Conservation (phyloP, 2,888 invertebrate genomes). For the Lycocerus yunnanus region DNA sequence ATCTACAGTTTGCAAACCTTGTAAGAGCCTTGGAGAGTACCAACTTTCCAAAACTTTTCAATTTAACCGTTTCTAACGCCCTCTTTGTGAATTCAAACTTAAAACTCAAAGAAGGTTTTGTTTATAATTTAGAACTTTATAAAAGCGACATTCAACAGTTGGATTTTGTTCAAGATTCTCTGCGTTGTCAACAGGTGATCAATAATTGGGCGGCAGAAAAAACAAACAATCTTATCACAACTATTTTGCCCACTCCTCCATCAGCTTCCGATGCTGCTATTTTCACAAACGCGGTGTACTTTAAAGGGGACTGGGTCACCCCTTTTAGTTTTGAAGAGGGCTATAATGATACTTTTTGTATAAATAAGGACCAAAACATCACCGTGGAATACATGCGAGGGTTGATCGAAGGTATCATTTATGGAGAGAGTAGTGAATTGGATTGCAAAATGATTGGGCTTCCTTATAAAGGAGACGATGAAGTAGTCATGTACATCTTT, state of each 20-base stretch:
- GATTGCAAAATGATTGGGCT: slow-evolving; percentile 52
- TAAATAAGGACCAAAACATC: slow-evolving; percentile 34
- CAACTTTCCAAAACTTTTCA: slow-evolving; percentile 38
- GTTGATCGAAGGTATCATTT: slow-evolving; percentile 46
- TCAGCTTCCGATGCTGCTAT: slow-evolving; percentile 48
- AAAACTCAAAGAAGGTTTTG: slow-evolving; percentile 41
- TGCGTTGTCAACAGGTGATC: slow-evolving; percentile 37
- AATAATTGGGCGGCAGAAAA: slow-evolving; percentile 49
- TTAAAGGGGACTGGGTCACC: slow-evolving; percentile 55
- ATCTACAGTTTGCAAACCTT: slow-evolving; percentile 48
- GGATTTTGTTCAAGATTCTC: slow-evolving; percentile 43
- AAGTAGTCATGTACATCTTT: slow-evolving; percentile 56
- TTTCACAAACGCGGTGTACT: slow-evolving; percentile 56
- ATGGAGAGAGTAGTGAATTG: slow-evolving; percentile 45
- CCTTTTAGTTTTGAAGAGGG: slow-evolving; percentile 50
- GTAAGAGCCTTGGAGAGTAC: slow-evolving; percentile 44
- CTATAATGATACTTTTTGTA: slow-evolving; percentile 48
- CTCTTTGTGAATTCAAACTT: slow-evolving; percentile 45
- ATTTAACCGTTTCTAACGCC: slow-evolving; percentile 45
- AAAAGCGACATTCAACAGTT: slow-evolving; percentile 40
- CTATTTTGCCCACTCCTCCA: slow-evolving; percentile 47
- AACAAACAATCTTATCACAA: slow-evolving; percentile 52
- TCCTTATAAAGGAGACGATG: slow-evolving; percentile 55
- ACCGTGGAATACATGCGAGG: slow-evolving; percentile 47
- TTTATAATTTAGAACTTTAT: slow-evolving; percentile 42